Base-by-base conservation (phyloP, 2,797 vertebrate species). In the Crossoptilon crossoptilon region DNA sequence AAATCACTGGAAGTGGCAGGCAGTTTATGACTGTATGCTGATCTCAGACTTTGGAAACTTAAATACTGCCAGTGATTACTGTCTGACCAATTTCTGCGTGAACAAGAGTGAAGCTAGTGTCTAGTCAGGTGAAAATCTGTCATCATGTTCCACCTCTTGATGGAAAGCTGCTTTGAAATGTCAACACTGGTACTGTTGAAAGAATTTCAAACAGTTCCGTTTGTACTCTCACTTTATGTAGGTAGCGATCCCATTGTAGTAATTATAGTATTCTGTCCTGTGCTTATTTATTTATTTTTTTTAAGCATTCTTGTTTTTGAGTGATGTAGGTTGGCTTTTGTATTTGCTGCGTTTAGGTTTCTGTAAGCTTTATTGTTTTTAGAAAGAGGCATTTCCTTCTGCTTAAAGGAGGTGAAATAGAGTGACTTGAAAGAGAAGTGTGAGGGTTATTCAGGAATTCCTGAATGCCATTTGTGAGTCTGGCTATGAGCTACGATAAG, bases 21-120 rank as follows among this genome's bases (percentile, higher is more conserved):
- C 2, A 2, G 1, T 29, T 71, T 43, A 56, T 1, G 2, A 6
- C n/a, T 77, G 4, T 3, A 0, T 29, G 6, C 64, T 71, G 39
- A 49, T 49, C 33, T 82, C 39, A 59, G 41, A 56, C 44, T 91
- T 83, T 2, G 10, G 49, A 93, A 85, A n/a, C 29, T 73, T 89
- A 74, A 91, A 43, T 69, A 27, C 10, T 10, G 69, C 71, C 72
- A 53, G 26, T 62, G 10, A n/a, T 62, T 58, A 31, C 33, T 91
- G 14, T 33, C 58, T 58, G 59, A 66, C 26, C 21, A 15, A 6
- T 83, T 74, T 88, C 46, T 80, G 69, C 43, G 6, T 33, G 35
- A 91, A 15, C 22, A 29, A 48, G 26, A 51, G 73, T 49, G 23
- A 92, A 74, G 49, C 17, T 27, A 33, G 26, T 49, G 8, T 37